Evolutionary conservation across 2,113 vertebrate species (phyloP).

Genomic region (Rynchops niger): DNA sequence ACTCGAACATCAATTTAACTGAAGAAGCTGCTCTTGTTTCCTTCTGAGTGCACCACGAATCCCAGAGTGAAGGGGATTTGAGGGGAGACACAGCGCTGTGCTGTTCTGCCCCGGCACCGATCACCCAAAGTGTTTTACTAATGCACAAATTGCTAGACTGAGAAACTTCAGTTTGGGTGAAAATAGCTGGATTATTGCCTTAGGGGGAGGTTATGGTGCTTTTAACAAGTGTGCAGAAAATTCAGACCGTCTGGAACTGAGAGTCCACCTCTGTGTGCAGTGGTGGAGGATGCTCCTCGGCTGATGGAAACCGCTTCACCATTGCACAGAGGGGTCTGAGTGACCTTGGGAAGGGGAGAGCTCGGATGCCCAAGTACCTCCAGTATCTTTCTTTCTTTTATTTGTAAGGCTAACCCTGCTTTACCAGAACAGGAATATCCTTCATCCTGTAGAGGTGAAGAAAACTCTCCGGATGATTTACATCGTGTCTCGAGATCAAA

Average conservation of each 20-base stretch:
- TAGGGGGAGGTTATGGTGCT: neutral
- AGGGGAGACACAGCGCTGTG: neutral
- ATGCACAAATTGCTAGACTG: neutral
- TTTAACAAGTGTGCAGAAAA: neutral
- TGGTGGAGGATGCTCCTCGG: neutral
- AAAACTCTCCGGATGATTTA: neutral
- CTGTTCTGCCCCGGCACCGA: rapidly evolving
- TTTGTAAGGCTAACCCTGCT: neutral
- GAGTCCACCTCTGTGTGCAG: neutral
- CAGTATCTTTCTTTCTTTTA: neutral
- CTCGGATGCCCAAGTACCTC: neutral
- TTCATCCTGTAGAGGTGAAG: neutral
- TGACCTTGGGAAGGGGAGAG: neutral
- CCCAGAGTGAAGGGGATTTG: neutral
- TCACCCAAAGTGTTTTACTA: neutral
- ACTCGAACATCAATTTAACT: neutral
- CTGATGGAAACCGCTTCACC: neutral
- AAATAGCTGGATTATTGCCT: neutral
- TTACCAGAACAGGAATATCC: neutral
- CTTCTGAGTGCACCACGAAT: neutral
- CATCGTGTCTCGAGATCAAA: neutral
- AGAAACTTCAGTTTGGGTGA: neutral
- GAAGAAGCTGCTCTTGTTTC: neutral
- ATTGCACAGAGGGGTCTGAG: neutral
- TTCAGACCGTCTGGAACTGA: neutral